phyloP scores from a whole-genome alignment of 2,888 invertebrate genomes.

The Oasisia sp. region DNA sequence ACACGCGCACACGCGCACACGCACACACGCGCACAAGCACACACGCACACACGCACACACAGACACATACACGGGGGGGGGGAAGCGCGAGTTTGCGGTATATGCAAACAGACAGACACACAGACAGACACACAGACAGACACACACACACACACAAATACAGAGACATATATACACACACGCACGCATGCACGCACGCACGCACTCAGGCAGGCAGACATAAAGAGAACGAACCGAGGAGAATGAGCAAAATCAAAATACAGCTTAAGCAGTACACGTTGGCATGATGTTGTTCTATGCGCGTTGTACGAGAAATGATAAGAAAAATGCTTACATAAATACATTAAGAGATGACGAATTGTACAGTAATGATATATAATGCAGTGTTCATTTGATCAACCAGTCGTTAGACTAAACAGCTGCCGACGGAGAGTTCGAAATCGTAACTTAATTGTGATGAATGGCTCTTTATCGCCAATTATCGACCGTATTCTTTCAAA shows the following conservation, averaged over 20 bases:
- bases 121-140: no score
- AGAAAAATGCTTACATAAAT: background rate
- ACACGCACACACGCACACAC: background rate
- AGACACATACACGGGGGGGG: background rate
- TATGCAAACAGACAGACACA: no score
- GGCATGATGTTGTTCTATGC: background rate
- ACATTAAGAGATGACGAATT: background rate
- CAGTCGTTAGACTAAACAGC: background rate
- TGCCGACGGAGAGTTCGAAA: background rate
- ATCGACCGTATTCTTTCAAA: background rate
- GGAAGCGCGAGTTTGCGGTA: no score
- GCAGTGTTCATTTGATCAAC: background rate
- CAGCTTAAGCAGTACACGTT: background rate
- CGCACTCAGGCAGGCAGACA: background rate
- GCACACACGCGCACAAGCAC: no score
- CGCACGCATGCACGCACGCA: no score
- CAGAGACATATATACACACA: background rate
- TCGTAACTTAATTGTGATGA: conserved; percentile 4
- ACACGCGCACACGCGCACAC: no score
- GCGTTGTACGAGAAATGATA: background rate
- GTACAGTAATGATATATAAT: background rate
- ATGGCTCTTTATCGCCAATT: background rate
- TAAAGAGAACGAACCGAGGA: background rate
- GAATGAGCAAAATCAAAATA: background rate
- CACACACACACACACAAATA: no score